A percentile compares a stretch with the other conserved stretches of the same genome.
These are phyloP conservation scores for Umimayanthus chanpuru DNA, from an alignment of 92 coral and sea anemone genomes.

Conservation along the genomic window DNA sequence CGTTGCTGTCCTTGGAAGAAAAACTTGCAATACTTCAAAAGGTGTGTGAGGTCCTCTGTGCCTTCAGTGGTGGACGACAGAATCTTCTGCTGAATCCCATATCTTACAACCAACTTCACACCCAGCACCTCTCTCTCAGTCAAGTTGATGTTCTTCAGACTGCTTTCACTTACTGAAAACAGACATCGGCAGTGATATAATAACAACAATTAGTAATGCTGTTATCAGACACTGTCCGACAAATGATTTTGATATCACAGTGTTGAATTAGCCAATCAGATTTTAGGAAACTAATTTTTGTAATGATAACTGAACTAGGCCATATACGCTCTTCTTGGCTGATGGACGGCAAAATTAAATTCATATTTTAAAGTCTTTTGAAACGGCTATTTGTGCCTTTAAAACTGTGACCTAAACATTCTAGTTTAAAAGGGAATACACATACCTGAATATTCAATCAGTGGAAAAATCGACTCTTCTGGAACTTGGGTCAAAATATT, in stretches of 20 bases:
- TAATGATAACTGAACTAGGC: too few relatives aligned
- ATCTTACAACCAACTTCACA: conserved; percentile 87
- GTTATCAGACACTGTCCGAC: too few relatives aligned
- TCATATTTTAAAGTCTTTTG: neutral
- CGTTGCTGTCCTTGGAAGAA: conserved; percentile 94
- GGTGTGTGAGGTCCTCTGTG: conserved; percentile 79
- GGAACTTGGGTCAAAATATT: conserved; percentile 83
- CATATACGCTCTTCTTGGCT: too few relatives aligned
- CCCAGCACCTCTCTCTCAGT: conserved; percentile 88
- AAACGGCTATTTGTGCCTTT: neutral
- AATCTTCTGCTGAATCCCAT: conserved; percentile 88
- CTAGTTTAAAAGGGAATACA: neutral
- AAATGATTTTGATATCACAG: too few relatives aligned
- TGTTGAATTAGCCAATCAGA: too few relatives aligned
- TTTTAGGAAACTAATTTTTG: too few relatives aligned
- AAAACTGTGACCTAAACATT: too few relatives aligned
- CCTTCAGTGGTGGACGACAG: conserved; percentile 85
- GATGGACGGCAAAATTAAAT: neutral
- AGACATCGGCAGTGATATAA: neutral
- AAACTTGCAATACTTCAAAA: conserved; percentile 92
- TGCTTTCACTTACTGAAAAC: conserved; percentile 85
- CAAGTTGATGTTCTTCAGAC: conserved; percentile 87
- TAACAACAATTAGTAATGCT: too few relatives aligned
- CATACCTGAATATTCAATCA: conserved; percentile 96
- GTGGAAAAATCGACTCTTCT: conserved; percentile 96